A percentile compares a stretch with the other conserved stretches of the same genome.
These are phyloP conservation scores for Uropsilus gracilis DNA, from an alignment of 2,113 vertebrate genomes.

Conservation along the genomic window DNA sequence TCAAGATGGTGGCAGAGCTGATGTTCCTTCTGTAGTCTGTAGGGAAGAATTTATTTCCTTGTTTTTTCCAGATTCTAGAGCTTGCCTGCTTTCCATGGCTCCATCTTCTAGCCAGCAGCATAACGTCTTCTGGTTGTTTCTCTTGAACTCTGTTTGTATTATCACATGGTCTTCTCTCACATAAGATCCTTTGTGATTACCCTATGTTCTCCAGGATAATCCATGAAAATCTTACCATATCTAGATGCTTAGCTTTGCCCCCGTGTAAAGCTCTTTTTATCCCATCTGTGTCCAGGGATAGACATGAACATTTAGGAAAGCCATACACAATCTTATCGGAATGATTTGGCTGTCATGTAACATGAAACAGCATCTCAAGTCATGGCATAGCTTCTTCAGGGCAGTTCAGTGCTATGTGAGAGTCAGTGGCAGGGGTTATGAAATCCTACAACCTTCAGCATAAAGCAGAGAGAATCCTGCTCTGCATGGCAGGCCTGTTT, in stretches of 20 bases:
- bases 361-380: neutral
- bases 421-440: neutral
- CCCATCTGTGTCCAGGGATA: neutral
- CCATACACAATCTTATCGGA: neutral
- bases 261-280: neutral
- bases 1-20: neutral
- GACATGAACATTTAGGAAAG: neutral
- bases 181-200: neutral
- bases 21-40: neutral
- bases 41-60: neutral
- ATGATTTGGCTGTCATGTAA: neutral
- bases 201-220: neutral
- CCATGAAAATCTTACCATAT: neutral
- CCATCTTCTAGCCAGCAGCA: neutral
- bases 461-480: neutral
- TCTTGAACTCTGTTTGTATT: neutral
- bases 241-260: neutral
- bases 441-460: neutral
- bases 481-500: slow-evolving; percentile 32
- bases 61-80: neutral
- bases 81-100: neutral
- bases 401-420: neutral
- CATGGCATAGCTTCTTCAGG: neutral
- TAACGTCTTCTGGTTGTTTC: neutral
- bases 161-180: neutral